Conservation (phyloP, 2,888 invertebrate species). For the Xanthostigma xanthostigma region DNA sequence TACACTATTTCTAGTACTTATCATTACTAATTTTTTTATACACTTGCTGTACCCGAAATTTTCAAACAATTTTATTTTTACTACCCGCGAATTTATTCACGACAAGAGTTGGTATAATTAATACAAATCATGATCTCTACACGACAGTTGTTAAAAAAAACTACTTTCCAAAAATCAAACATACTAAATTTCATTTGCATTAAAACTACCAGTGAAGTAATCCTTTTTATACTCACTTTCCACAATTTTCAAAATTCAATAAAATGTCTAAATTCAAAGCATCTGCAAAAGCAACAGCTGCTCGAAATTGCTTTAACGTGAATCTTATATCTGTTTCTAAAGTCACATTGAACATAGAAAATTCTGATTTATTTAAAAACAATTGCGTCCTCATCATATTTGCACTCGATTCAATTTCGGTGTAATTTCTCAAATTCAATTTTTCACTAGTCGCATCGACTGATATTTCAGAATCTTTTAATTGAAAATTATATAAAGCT, state of each 20-base stretch:
- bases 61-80: neutral
- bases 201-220: neutral
- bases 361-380: slow-evolving; percentile 54
- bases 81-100: neutral
- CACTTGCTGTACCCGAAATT: neutral
- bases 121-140: slow-evolving; percentile 1
- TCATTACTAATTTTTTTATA: neutral
- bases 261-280: slow-evolving; percentile 49
- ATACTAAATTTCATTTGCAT: no score
- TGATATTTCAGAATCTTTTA: slow-evolving; percentile 67
- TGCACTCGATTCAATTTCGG: slow-evolving; percentile 47
- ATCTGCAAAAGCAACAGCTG: slow-evolving; percentile 68
- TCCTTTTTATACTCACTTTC: slow-evolving; percentile 36
- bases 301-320: slow-evolving; percentile 70
- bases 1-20: neutral
- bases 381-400: slow-evolving; percentile 67
- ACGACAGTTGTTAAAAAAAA: slow-evolving; percentile 3
- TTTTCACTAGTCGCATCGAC: slow-evolving; percentile 49
- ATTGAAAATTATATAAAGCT: slow-evolving; percentile 66
- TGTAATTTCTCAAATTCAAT: slow-evolving; percentile 60
- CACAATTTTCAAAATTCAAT: slow-evolving; percentile 61
- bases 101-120: no score
- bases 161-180: no score
- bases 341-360: slow-evolving; percentile 49
- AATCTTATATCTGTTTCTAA: slow-evolving; percentile 64